Percentiles rank a stretch among this genome's conserved stretches.
Conservation (phyloP, 2,888 invertebrate species). For the Drosophila picticornis region DNA sequence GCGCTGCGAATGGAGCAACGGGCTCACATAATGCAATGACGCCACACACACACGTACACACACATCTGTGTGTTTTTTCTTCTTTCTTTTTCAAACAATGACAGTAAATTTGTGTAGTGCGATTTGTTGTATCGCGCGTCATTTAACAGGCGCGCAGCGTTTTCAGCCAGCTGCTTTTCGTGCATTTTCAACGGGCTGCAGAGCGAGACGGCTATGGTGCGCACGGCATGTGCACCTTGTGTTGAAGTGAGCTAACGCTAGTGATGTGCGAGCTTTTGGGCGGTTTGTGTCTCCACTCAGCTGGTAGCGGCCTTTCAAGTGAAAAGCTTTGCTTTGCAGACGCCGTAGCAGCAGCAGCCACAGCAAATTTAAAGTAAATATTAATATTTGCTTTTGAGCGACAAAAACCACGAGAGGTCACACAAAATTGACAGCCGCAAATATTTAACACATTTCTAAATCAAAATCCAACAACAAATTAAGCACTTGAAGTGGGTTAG, state of each 20-base stretch:
- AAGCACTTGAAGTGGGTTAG: slow-evolving; percentile 26
- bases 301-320: not conserved
- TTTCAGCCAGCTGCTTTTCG: slow-evolving; percentile 52
- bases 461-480: slow-evolving; percentile 47
- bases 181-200: slow-evolving; percentile 41
- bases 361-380: slow-evolving; percentile 23
- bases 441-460: slow-evolving; percentile 66
- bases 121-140: slow-evolving; percentile 84
- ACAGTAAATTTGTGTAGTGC: slow-evolving; percentile 72
- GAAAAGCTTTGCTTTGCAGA: not conserved
- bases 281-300: slow-evolving; percentile 31
- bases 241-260: slow-evolving; percentile 19
- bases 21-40: slow-evolving; percentile 61
- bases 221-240: not conserved
- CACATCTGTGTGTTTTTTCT: slow-evolving; percentile 36
- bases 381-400: slow-evolving; percentile 29
- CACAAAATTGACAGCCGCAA: slow-evolving; percentile 54
- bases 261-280: not conserved
- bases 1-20: slow-evolving; percentile 56
- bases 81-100: slow-evolving; percentile 52
- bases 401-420: slow-evolving; percentile 50
- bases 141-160: slow-evolving; percentile 82
- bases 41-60: slow-evolving; percentile 23
- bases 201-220: slow-evolving; percentile 30
- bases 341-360: not conserved